phyloP scores from a whole-genome alignment of 2,797 vertebrate species.

The Cetoscarus ocellatus region DNA sequence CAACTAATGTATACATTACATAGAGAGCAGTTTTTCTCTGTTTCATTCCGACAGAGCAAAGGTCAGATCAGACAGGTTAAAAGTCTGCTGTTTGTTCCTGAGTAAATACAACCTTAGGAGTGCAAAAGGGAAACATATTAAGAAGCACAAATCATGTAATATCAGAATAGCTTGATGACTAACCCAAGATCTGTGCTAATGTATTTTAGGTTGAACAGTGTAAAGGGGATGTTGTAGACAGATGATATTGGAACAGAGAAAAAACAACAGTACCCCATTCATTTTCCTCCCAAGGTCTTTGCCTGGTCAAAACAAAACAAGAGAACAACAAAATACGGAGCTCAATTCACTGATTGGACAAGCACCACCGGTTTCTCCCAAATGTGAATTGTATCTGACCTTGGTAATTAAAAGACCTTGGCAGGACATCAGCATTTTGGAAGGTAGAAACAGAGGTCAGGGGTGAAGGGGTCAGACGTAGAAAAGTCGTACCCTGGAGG shows the following conservation, averaged over 20 bases:
- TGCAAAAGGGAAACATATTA: slow-evolving; percentile 15
- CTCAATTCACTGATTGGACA: slow-evolving; percentile 44
- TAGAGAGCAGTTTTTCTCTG: slow-evolving; percentile 14
- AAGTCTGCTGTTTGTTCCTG: slow-evolving; percentile 60
- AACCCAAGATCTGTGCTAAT: slow-evolving; percentile 45
- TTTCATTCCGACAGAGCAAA: slow-evolving; percentile 4
- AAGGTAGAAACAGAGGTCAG: slow-evolving; percentile 31
- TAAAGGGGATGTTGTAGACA: slow-evolving; percentile 25
- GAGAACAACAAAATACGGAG: slow-evolving; percentile 52
- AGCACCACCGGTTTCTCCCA: slow-evolving; percentile 27
- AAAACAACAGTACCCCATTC: slow-evolving; percentile 28
- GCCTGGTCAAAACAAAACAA: slow-evolving; percentile 55
- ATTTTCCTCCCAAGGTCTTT: slow-evolving; percentile 53
- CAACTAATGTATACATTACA: slow-evolving; percentile 9
- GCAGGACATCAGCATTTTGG: slow-evolving; percentile 60
- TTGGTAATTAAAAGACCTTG: slow-evolving; percentile 55
- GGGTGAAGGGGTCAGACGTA: slow-evolving; percentile 89
- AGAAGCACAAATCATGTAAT: slow-evolving; percentile 34
- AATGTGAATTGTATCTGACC: slow-evolving; percentile 54
- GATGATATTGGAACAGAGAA: slow-evolving; percentile 21
- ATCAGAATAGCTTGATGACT: slow-evolving; percentile 37
- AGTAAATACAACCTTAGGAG: slow-evolving; percentile 61
- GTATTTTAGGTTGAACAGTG: slow-evolving; percentile 61
- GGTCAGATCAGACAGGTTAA: slow-evolving; percentile 37
- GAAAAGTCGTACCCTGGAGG: slow-evolving; percentile 98